Evolutionary conservation across 2,113 vertebrate species (phyloP), one percentile per base, ranked within the genome.

Genomic region (Vanacampus margaritifer): DNA sequence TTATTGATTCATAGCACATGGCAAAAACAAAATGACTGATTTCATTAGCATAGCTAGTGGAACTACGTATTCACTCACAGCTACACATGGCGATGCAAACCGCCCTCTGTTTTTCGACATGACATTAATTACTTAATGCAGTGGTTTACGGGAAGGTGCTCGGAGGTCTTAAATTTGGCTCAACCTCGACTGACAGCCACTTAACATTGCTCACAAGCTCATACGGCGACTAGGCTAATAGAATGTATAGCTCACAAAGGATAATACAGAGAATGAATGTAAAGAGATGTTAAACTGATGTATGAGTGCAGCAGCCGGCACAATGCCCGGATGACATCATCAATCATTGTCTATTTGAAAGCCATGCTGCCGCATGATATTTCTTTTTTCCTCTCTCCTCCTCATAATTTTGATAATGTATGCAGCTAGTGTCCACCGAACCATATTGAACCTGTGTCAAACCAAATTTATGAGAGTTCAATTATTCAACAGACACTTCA

Each of bases 401-500:
- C 61, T 66, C 73, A 4, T 80, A 65, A 82, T 72, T 84, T 62
- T 65, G 41, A 70, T 63, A 56, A 39, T 71, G 70, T 78, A 79
- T 67, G 64, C 79, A 85, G 70, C 53, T 69, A 35, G 64, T 41
- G 64, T 60, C 21, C 69, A 58, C 62, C 45, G 78, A 72, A 82
- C 70, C 10, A 5, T 79, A 72, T 78, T 70, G 80, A 86, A 72
- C 43, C 67, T 58, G 73, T 81, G 75, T 80, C 81, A 72, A 75
- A 73, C 56, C 74, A 35, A 77, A 75, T 86, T 84, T 75, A 74
- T 74, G 75, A 71, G 28, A 67, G 51, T 72, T 90, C 37, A 88
- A 90, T 88, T 82, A 89, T 89, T 88, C 76, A 89, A 51, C 60
- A 68, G 56, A 50, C 59, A 54, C 68, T 60, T 82, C 80, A 69